Conservation (phyloP, 2,888 invertebrate genomes). For the Drosophila villosipedis region DNA sequence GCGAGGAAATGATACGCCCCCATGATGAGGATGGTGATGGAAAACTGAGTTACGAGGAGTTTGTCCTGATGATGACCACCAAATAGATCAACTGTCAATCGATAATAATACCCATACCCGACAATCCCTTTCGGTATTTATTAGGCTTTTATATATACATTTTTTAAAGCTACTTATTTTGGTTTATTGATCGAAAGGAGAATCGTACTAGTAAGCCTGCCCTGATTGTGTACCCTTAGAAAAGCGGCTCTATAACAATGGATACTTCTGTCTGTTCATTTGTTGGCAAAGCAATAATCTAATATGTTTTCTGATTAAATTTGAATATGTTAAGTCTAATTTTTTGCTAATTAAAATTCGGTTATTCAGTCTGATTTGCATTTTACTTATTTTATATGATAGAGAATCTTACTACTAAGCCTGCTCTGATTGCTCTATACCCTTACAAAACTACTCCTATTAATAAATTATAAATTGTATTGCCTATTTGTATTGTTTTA, state of each 20-base stretch:
- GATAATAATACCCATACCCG: not conserved
- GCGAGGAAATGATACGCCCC: constrained; percentile 12
- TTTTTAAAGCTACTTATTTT: not conserved
- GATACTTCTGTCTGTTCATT: not conserved
- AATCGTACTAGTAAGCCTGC: not conserved
- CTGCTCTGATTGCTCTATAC: not conserved
- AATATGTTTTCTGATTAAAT: not conserved
- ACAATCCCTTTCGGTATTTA: not conserved
- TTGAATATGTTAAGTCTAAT: not conserved
- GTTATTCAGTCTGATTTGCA: not conserved
- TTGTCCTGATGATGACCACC: constrained; percentile 15
- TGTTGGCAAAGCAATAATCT: not conserved
- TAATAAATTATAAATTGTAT: not conserved
- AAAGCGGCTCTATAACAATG: not conserved
- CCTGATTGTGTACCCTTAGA: not conserved
- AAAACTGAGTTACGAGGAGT: constrained; percentile 23
- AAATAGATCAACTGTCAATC: constrained; percentile 3
- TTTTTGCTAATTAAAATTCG: not conserved
- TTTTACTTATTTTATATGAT: not conserved
- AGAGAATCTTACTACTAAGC: not conserved
- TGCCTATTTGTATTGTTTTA: not conserved
- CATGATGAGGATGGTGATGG: constrained; percentile 18
- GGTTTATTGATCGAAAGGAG: not conserved
- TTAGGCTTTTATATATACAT: not conserved
- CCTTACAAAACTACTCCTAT: not conserved